These are phyloP conservation scores for Notechis scutatus DNA, from an alignment of 2,113 vertebrate genomes.

Conservation along the genomic window DNA sequence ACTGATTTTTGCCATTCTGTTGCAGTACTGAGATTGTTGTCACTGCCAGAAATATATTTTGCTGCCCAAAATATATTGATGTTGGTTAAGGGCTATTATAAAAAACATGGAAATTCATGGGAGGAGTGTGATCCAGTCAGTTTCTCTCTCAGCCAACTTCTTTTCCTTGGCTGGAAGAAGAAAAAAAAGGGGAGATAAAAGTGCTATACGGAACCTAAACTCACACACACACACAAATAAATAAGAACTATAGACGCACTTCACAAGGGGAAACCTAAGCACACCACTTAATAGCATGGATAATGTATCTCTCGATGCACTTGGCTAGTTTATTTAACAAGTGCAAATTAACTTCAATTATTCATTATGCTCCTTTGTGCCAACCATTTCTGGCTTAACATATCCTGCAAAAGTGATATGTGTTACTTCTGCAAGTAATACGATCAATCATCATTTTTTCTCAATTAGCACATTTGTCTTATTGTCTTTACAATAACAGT, in stretches of 20 bases:
- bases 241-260: slow-evolving; percentile 1
- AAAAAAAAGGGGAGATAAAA: neutral
- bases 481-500: neutral
- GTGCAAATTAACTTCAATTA: slow-evolving; percentile 59
- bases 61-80: neutral
- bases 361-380: slow-evolving; percentile 53
- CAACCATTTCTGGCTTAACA: slow-evolving; percentile 37
- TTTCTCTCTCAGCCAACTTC: neutral
- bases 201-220: neutral
- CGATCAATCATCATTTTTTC: neutral
- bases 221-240: neutral
- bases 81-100: neutral
- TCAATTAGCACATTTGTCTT: neutral
- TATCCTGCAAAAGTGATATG: slow-evolving; percentile 21
- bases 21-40: neutral
- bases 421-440: neutral
- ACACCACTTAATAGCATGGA: slow-evolving; percentile 49
- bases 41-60: neutral
- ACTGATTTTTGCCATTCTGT: neutral
- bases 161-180: neutral
- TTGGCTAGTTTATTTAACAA: slow-evolving; percentile 61
- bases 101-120: neutral
- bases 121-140: neutral
- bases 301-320: slow-evolving; percentile 53
- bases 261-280: slow-evolving; percentile 15